phyloP scores from a whole-genome alignment of 2,797 vertebrate species.

The Lepus oiostolus region DNA sequence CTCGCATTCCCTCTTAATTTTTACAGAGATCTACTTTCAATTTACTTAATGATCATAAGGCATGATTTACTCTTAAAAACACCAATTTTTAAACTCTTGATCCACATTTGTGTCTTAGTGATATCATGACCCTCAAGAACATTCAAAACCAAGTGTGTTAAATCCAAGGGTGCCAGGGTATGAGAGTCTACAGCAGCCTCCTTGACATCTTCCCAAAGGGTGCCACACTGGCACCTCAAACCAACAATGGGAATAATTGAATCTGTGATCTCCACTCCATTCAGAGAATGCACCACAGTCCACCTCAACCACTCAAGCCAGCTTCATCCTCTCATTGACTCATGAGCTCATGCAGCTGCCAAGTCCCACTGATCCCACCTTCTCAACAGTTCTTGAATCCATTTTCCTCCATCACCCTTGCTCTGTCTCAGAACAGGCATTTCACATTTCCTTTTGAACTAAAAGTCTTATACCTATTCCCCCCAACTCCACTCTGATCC shows the following conservation, averaged over 20 bases:
- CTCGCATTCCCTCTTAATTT: too few relatives aligned
- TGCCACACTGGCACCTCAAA: slow-evolving; percentile 15
- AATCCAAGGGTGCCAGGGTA: neutral
- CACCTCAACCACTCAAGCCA: neutral
- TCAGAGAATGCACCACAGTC: neutral
- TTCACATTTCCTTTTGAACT: neutral
- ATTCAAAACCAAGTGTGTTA: neutral
- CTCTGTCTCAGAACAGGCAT: neutral
- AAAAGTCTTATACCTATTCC: slow-evolving; percentile 22
- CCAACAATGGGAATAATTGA: neutral
- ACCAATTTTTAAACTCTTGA: neutral
- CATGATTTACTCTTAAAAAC: neutral
- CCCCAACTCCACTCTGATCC: neutral
- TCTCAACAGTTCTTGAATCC: neutral
- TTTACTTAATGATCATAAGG: neutral
- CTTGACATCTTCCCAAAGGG: neutral
- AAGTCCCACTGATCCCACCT: neutral
- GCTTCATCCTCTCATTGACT: neutral
- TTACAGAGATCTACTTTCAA: too few relatives aligned
- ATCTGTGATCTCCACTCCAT: neutral
- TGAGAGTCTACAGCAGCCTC: neutral
- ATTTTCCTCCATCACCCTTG: neutral
- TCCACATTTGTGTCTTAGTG: neutral
- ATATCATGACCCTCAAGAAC: neutral
- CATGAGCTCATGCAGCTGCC: neutral